Conservation (phyloP, 1,140 invertebrate species). For the Leguminivora glycinivorella region DNA sequence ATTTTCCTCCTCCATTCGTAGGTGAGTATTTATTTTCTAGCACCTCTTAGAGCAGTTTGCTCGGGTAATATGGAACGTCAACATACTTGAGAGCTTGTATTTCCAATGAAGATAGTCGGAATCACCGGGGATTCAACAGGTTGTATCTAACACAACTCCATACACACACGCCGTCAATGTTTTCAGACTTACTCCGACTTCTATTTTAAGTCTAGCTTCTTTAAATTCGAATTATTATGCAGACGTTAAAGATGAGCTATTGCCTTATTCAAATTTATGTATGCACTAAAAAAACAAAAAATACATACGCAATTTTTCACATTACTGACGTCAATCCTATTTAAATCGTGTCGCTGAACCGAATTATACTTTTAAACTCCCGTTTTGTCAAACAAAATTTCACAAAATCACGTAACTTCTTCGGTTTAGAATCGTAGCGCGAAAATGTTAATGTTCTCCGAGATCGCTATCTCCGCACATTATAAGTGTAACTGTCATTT, state of each 20-base stretch:
- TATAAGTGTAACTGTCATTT: not conserved
- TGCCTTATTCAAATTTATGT: not conserved
- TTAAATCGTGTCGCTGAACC: constrained; percentile 1
- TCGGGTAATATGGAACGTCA: constrained; percentile 23
- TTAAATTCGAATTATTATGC: not conserved
- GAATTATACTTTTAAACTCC: constrained; percentile 18
- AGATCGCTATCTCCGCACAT: not conserved
- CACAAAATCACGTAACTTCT: not conserved
- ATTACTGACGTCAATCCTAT: constrained; percentile 2
- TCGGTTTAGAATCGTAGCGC: not conserved
- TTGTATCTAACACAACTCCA: not conserved
- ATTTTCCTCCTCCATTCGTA: not conserved
- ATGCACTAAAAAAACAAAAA: not conserved
- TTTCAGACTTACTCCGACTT: not conserved
- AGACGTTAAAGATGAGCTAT: not conserved
- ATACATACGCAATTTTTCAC: not conserved
- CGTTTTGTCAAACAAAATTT: not conserved
- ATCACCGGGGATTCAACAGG: constrained; percentile 14
- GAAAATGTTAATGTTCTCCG: not conserved
- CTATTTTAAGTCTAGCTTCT: too few species aligned
- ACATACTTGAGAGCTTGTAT: constrained; percentile 22
- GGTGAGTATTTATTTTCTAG: constrained; percentile 6
- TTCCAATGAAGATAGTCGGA: constrained; percentile 20
- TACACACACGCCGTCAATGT: not conserved
- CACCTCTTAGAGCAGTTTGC: constrained; percentile 11